phyloP scores from a whole-genome alignment of 2,113 vertebrate genomes.

The Plectropomus leopardus region DNA sequence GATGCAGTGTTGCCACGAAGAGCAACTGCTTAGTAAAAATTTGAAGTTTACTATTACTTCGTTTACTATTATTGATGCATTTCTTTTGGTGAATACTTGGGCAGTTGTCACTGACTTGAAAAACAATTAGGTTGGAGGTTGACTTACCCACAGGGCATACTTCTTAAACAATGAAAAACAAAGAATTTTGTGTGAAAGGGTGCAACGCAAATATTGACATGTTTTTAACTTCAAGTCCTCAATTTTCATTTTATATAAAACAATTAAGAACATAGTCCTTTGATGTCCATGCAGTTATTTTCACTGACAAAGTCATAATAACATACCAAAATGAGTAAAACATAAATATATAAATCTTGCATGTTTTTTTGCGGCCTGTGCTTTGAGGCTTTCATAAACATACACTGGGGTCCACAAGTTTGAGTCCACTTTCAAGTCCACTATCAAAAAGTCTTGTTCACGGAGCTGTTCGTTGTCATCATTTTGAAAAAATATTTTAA shows the following conservation, averaged over 20 bases:
- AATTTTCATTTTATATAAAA: conserved; percentile 25
- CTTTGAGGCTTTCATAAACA: conserved; percentile 49
- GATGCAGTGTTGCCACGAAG: conserved; percentile 49
- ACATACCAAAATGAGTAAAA: conserved; percentile 11
- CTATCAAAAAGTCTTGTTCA: conserved; percentile 72
- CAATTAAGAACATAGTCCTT: conserved; percentile 63
- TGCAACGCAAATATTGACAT: conserved; percentile 44
- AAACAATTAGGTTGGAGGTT: conserved; percentile 45
- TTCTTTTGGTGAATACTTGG: conserved; percentile 24
- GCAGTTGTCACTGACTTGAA: conserved; percentile 47
- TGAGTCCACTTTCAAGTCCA: conserved; percentile 69
- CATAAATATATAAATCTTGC: conserved; percentile 19
- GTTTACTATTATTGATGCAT: conserved; percentile 4
- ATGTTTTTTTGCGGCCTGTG: conserved; percentile 48
- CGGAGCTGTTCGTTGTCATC: not conserved
- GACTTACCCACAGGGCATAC: conserved; percentile 71
- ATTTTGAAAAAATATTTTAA: too few species aligned
- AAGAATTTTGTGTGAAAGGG: conserved; percentile 56
- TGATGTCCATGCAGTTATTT: conserved; percentile 77
- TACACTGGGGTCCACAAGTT: conserved; percentile 58
- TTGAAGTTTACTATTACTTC: conserved; percentile 23
- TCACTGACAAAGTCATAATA: conserved; percentile 26
- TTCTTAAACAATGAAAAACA: conserved; percentile 69
- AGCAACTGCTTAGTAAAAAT: conserved; percentile 35
- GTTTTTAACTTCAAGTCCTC: conserved; percentile 12